Conservation (phyloP, 2,113 vertebrate species). For the Lophius piscatorius region DNA sequence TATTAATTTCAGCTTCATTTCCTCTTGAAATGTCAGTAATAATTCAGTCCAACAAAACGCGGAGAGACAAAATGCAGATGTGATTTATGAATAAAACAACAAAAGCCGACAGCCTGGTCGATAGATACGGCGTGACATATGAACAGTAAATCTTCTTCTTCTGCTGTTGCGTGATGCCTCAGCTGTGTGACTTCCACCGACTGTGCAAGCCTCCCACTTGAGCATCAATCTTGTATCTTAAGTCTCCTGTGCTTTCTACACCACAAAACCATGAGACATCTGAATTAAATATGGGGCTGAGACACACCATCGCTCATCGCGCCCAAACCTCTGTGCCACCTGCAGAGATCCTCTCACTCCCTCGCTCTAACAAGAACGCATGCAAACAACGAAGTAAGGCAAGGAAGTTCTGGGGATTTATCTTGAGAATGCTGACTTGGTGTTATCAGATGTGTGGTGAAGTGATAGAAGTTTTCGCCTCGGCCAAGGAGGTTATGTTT, state of each 20-base stretch:
- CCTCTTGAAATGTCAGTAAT: slow-evolving; percentile 11
- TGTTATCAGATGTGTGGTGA: neutral
- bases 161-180: slow-evolving; percentile 39
- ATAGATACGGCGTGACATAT: slow-evolving; percentile 55
- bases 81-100: slow-evolving; percentile 59
- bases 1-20: slow-evolving; percentile 6
- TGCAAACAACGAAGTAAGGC: slow-evolving; percentile 2
- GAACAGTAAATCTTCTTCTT: slow-evolving; percentile 38
- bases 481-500: neutral
- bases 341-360: slow-evolving; percentile 39
- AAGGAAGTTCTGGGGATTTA: neutral
- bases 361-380: slow-evolving; percentile 30
- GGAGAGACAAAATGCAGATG: slow-evolving; percentile 4
- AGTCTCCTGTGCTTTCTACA: slow-evolving; percentile 46
- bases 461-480: neutral
- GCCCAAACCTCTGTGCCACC: slow-evolving; percentile 52
- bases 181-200: slow-evolving; percentile 47
- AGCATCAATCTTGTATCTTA: slow-evolving; percentile 62
- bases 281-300: slow-evolving; percentile 68
- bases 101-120: slow-evolving; percentile 36
- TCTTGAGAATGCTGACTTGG: slow-evolving; percentile 8
- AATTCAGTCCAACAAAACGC: slow-evolving; percentile 19
- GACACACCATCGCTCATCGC: slow-evolving; percentile 61
- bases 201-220: slow-evolving; percentile 41
- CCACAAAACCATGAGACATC: slow-evolving; percentile 46